Conservation (phyloP, 2,888 invertebrate species). For the Heliconius ethilla region DNA sequence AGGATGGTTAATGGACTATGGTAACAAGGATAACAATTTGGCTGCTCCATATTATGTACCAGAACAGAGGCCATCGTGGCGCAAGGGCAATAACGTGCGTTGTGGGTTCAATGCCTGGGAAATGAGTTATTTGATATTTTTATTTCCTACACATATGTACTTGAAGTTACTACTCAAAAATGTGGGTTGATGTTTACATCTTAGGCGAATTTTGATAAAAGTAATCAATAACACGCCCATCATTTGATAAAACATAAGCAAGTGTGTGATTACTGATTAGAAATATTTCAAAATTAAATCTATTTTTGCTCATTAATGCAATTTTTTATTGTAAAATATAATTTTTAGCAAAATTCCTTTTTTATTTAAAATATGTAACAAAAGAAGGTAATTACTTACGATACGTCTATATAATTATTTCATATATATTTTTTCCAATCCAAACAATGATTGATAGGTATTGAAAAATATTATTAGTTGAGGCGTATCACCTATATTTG, state of each 20-base stretch:
- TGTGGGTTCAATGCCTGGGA: no score
- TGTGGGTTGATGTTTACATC: neutral
- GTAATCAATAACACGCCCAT: constrained; percentile 9
- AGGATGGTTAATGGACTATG: no score
- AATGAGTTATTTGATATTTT: no score
- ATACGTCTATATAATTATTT: neutral
- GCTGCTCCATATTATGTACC: no score
- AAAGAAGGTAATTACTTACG: neutral
- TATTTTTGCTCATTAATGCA: neutral
- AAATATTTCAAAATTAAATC: neutral
- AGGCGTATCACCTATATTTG: neutral
- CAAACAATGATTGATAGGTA: no score
- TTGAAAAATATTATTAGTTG: neutral
- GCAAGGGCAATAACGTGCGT: no score
- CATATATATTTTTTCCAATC: no score
- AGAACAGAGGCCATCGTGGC: no score
- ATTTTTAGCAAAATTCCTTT: no score
- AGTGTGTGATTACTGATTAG: neutral
- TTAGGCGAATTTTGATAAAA: neutral
- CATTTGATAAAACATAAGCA: neutral
- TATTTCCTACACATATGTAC: neutral
- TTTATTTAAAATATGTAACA: neutral
- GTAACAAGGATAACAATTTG: no score
- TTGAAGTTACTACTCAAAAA: neutral
- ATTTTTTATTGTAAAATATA: no score